phyloP scores from a whole-genome alignment of 2,797 vertebrate species.

The Manis crassicaudata region DNA sequence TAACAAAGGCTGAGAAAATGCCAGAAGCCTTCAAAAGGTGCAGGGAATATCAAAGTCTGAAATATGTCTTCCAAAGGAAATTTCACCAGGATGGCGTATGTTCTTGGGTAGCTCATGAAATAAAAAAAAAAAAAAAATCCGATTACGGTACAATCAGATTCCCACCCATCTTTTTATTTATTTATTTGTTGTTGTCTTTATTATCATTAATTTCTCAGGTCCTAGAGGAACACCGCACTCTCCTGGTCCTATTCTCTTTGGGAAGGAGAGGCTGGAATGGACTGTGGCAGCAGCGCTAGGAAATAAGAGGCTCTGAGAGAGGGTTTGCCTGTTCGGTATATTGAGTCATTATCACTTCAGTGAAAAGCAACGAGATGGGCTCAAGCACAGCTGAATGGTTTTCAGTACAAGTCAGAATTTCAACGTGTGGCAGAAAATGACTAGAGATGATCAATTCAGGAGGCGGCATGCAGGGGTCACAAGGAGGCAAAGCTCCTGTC shows the following conservation, averaged over 20 bases:
- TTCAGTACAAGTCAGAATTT: constrained; percentile 64
- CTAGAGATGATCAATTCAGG: constrained; percentile 62
- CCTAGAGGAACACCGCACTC: neutral
- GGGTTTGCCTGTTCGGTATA: neutral
- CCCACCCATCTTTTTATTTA: neutral
- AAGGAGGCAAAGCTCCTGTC: constrained; percentile 50
- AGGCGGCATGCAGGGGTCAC: constrained; percentile 2
- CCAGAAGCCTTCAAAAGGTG: constrained; percentile 26
- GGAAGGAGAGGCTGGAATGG: neutral
- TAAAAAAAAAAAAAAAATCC: neutral
- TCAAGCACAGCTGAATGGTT: constrained; percentile 52
- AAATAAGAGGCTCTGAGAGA: neutral
- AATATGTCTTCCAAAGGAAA: neutral
- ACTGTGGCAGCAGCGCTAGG: neutral
- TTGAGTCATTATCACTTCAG: constrained; percentile 55
- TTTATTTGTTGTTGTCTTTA: neutral
- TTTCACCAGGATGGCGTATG: neutral
- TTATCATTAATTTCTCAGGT: neutral
- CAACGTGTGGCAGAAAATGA: constrained; percentile 63
- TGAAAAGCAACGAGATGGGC: constrained; percentile 57
- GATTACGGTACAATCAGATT: constrained; percentile 19
- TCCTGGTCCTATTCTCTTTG: neutral
- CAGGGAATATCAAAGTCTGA: constrained; percentile 4
- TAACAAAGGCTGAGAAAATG: constrained; percentile 25
- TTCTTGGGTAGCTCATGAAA: constrained; percentile 38